Percentiles rank a stretch among this genome's conserved stretches.
phyloP scores from a whole-genome alignment of 2,888 invertebrate species.

The Clivina fossor region DNA sequence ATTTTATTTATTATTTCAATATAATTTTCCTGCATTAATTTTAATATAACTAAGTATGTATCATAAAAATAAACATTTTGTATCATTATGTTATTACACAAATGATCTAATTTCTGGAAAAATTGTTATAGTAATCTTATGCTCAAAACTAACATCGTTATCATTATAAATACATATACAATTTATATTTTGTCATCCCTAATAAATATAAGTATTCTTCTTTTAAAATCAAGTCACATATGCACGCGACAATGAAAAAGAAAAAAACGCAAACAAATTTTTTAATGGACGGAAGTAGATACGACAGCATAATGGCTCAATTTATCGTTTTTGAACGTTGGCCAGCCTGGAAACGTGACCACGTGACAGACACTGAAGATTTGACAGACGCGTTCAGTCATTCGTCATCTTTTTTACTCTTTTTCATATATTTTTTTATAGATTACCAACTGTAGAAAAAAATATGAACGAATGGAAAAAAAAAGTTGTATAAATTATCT shows the following conservation, averaged over 20 bases:
- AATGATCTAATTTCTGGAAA: too few species aligned
- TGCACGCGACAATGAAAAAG: neutral
- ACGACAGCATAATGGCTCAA: slow-evolving; percentile 28
- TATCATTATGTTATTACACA: too few species aligned
- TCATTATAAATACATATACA: neutral
- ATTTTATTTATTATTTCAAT: too few species aligned
- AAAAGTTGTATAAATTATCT: slow-evolving; percentile 4
- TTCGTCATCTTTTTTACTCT: slow-evolving; percentile 16
- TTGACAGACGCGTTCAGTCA: slow-evolving; percentile 12
- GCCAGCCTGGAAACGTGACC: slow-evolving; percentile 21
- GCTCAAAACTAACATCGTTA: too few species aligned
- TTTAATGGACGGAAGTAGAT: slow-evolving; percentile 26
- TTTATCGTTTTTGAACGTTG: slow-evolving; percentile 22
- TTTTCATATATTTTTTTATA: slow-evolving; percentile 5
- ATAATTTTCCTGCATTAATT: too few species aligned
- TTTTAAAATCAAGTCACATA: neutral
- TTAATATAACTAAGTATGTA: too few species aligned
- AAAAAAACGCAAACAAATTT: too few species aligned
- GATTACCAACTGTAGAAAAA: slow-evolving; percentile 1
- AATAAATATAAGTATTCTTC: neutral
- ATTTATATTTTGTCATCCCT: neutral
- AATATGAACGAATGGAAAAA: too few species aligned
- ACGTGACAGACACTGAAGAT: slow-evolving; percentile 20
- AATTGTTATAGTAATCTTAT: too few species aligned
- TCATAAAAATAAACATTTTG: too few species aligned